Conservation (phyloP, 2,888 invertebrate genomes). For the Morpho achilles region DNA sequence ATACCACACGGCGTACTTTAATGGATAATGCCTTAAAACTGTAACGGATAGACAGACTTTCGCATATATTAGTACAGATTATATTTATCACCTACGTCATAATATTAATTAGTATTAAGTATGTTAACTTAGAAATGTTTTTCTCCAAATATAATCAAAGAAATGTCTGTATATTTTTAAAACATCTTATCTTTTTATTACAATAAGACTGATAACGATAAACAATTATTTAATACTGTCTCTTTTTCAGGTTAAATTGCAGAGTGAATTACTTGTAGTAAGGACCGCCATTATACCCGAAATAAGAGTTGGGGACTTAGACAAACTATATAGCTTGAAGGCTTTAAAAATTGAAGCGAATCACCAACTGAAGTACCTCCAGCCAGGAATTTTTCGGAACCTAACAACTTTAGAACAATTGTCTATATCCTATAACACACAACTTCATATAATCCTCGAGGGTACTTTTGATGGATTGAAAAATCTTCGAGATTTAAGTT, state of each 20-base stretch:
- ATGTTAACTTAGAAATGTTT: no score
- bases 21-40: no score
- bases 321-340: conserved; percentile 52
- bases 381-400: conserved; percentile 69
- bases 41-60: no score
- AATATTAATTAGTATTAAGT: no score
- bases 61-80: no score
- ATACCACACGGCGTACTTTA: no score
- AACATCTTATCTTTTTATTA: no score
- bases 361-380: conserved; percentile 64
- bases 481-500: conserved; percentile 66
- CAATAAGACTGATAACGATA: no score
- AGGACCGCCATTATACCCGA: conserved; percentile 69
- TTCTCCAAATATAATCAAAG: no score
- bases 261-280: conserved; percentile 60
- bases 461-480: conserved; percentile 71
- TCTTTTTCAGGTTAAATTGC: conserved; percentile 52
- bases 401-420: conserved; percentile 67
- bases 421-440: conserved; percentile 77
- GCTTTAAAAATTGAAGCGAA: conserved; percentile 77
- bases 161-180: no score
- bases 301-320: conserved; percentile 62
- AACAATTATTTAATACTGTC: conserved; percentile 4
- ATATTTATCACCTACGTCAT: no score
- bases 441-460: conserved; percentile 58